Base-by-base conservation (phyloP, 2,797 vertebrate species). In the Neosilurus mollespiculum region DNA sequence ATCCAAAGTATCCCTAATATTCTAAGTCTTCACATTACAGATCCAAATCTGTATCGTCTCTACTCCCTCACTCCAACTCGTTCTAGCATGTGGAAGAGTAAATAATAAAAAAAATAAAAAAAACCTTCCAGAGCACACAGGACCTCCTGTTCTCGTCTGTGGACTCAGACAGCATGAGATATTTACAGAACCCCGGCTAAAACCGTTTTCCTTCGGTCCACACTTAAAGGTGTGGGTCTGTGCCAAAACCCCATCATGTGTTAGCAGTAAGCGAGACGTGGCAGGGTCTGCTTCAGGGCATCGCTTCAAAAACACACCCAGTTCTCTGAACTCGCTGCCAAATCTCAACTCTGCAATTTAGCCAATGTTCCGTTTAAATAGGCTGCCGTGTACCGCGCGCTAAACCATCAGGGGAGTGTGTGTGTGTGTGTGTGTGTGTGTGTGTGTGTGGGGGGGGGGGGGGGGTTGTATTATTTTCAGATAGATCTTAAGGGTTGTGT, bases 231-330 rank as follows among this genome's bases (percentile, higher is more conserved):
- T 89, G 89, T 86, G 90, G 84, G 51, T 71, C 89, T 87, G 87
- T 93, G 92, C 93, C 93, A 94, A 86, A 90, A 88, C 92, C 92
- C 9, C 92, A 93, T 94, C 93, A 93, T 90, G 90, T 90, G 92
- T 87, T 71, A 84, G 59, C 85, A 90, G 90, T 91, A 91, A 89
- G 88, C 90, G 82, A 92, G 90, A 89, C 90, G 88, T 92, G 89
- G 87, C 88, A 89, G 91, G 92, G 87, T 89, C 88, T 92, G 87
- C 78, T 90, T 18, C 2, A 43, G 81, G 90, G 89, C 90, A 90
- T 90, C 87, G 93, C 91, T 93, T 94, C 87, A 93, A 70, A 92
- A 91, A 87, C 15, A 71, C 81, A 79, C 88, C 89, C 86, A 87
- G 88, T 87, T 81, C 58, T 82, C 54, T 51, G 91, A 91, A 91